A percentile compares a stretch with the other conserved stretches of the same genome.
These are phyloP conservation scores for Dolomedes plantarius DNA, from an alignment of 2,888 invertebrate species.

Conservation along the genomic window DNA sequence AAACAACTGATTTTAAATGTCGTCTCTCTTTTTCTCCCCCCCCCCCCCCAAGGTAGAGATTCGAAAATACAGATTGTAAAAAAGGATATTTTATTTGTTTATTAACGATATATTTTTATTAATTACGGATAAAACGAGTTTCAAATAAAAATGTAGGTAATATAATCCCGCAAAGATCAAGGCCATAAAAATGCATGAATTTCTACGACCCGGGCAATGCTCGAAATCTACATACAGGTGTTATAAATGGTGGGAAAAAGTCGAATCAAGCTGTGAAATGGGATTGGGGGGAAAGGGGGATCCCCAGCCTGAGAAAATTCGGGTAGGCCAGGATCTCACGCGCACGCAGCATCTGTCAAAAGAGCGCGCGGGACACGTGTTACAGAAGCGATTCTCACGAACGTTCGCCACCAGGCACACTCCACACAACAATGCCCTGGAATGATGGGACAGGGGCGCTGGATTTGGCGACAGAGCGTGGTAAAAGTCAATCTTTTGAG, in stretches of 20 bases:
- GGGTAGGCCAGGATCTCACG: conserved; percentile 29
- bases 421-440: neutral
- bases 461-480: neutral
- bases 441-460: neutral
- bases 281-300: neutral
- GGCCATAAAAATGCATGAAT: no score
- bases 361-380: conserved; percentile 64
- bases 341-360: conserved; percentile 55
- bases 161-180: no score
- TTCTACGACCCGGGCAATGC: neutral
- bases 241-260: neutral
- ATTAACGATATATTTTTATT: no score
- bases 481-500: no score
- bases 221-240: neutral
- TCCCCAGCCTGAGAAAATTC: conserved; percentile 44
- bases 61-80: no score
- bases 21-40: no score
- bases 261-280: neutral
- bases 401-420: neutral
- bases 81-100: no score
- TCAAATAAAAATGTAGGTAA: no score
- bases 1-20: no score
- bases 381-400: conserved; percentile 51
- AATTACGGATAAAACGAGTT: no score
- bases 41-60: no score